Percentiles rank a stretch among this genome's conserved stretches.
These are phyloP conservation scores for Sinocyclocheilus maitianheensis DNA, from an alignment of 2,113 vertebrate genomes.

Conservation along the genomic window DNA sequence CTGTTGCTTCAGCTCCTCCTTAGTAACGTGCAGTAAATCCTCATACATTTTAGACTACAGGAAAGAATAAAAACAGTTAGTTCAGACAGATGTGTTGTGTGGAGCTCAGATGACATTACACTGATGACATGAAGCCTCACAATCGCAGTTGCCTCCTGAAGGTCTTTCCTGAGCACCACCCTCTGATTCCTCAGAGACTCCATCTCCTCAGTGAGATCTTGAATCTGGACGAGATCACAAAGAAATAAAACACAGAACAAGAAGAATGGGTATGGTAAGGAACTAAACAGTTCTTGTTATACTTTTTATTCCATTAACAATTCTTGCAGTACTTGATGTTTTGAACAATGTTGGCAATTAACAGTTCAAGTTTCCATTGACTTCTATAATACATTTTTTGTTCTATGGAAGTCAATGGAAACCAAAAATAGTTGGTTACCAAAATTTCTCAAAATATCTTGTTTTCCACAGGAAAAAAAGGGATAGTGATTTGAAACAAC, in stretches of 20 bases:
- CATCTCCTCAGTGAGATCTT: conserved; percentile 36
- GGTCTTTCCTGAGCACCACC: conserved; percentile 35
- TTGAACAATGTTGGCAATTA: too few relatives aligned
- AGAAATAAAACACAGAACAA: not conserved
- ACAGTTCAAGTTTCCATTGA: too few relatives aligned
- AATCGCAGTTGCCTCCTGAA: conserved; percentile 49
- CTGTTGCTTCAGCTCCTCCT: conserved; percentile 51
- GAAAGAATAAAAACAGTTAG: not conserved
- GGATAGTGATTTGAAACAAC: too few relatives aligned
- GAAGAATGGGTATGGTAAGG: too few relatives aligned
- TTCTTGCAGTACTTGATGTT: too few relatives aligned
- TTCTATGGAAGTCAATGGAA: too few relatives aligned
- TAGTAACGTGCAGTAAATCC: conserved; percentile 41
- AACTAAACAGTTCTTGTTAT: too few relatives aligned
- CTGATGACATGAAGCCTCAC: not conserved
- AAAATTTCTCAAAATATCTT: too few relatives aligned
- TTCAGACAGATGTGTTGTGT: not conserved
- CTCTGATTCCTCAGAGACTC: conserved; percentile 45
- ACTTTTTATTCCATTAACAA: not conserved
- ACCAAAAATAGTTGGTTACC: too few relatives aligned
- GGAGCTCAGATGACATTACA: not conserved
- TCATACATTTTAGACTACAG: conserved; percentile 51
- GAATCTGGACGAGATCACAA: conserved; percentile 15
- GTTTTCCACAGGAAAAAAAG: too few relatives aligned
- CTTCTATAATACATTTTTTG: too few relatives aligned